phyloP scores from a whole-genome alignment of 1,140 invertebrate species.

The Plectrocnemia conspersa region DNA sequence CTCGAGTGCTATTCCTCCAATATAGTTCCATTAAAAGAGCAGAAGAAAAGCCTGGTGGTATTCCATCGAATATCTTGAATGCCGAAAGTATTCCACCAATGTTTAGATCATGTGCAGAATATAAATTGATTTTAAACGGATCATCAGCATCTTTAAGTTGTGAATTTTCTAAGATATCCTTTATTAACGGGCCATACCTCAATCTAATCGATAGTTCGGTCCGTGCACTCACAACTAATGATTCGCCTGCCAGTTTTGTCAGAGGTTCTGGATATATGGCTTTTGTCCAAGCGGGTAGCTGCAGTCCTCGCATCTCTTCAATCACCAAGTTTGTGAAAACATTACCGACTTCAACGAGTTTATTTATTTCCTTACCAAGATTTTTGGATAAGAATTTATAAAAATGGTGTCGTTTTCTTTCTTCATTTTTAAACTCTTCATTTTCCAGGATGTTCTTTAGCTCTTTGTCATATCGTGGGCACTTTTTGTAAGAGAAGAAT shows the following conservation, averaged over 20 bases:
- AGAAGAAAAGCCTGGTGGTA: slow-evolving; percentile 24
- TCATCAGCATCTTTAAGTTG: neutral
- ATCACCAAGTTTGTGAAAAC: slow-evolving; percentile 31
- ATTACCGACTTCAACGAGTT: neutral
- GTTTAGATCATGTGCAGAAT: slow-evolving; percentile 27
- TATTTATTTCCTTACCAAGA: neutral
- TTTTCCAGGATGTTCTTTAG: slow-evolving; percentile 1
- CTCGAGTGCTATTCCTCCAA: neutral
- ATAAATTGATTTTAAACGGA: slow-evolving; percentile 2
- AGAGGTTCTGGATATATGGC: slow-evolving; percentile 24
- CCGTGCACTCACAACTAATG: slow-evolving; percentile 2
- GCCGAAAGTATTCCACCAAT: slow-evolving; percentile 22
- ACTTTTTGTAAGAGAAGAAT: slow-evolving; percentile 15
- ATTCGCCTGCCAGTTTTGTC: slow-evolving; percentile 20
- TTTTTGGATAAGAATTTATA: slow-evolving; percentile 8
- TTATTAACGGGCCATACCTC: slow-evolving; percentile 22
- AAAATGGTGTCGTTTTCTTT: slow-evolving; percentile 8
- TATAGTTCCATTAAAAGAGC: slow-evolving; percentile 24
- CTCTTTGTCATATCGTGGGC: slow-evolving; percentile 21
- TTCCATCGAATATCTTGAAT: slow-evolving; percentile 16
- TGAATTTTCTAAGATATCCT: slow-evolving; percentile 20
- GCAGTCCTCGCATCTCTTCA: slow-evolving; percentile 22
- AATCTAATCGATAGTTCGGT: slow-evolving; percentile 9
- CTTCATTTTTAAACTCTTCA: slow-evolving; percentile 7
- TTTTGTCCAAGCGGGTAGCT: slow-evolving; percentile 29